Percentiles rank a stretch among this genome's conserved stretches.
Conservation (phyloP, 2,113 vertebrate species). For the Poecile atricapillus region DNA sequence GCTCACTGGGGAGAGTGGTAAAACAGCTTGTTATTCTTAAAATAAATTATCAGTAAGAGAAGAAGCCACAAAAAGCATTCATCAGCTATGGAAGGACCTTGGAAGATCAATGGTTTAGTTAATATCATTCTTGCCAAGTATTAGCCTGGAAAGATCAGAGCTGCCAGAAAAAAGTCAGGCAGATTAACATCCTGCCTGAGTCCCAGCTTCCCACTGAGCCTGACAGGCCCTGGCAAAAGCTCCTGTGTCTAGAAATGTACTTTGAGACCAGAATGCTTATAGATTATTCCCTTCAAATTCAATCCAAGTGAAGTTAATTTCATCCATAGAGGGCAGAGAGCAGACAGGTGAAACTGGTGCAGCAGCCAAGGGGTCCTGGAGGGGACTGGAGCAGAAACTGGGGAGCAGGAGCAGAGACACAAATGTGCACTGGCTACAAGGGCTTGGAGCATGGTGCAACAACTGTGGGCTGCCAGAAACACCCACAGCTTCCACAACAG, state of each 20-base stretch:
- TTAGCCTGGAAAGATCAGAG: background rate
- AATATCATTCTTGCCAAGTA: background rate
- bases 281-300: background rate
- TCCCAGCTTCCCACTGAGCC: background rate
- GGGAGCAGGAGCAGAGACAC: background rate
- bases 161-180: background rate
- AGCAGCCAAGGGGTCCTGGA: background rate
- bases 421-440: background rate
- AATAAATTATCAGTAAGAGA: background rate
- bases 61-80: background rate
- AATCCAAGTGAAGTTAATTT: background rate
- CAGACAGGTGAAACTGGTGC: constrained; percentile 5
- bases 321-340: background rate
- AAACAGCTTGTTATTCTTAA: background rate
- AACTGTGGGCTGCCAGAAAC: background rate
- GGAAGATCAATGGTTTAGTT: background rate
- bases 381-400: background rate
- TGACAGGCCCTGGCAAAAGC: constrained; percentile 3
- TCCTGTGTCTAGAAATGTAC: background rate
- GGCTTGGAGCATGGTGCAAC: rapidly evolving
- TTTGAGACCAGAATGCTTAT: background rate
- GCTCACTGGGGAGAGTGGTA: background rate
- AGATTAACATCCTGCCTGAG: background rate
- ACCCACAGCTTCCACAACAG: background rate
- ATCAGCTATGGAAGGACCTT: background rate